These are phyloP conservation scores for Eristalinus aeneus DNA, from an alignment of 2,888 invertebrate genomes.

Conservation along the genomic window DNA sequence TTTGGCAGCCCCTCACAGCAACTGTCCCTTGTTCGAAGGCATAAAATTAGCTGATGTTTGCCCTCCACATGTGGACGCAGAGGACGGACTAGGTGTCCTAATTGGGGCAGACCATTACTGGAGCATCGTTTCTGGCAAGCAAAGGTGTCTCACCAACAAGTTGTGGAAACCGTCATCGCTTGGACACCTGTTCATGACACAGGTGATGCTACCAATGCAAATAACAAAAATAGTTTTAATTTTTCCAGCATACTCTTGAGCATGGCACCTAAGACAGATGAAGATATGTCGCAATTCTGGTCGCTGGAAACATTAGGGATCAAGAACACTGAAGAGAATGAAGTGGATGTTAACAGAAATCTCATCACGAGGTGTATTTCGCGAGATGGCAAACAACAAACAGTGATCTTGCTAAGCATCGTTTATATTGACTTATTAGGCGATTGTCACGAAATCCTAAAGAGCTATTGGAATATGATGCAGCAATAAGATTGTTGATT, in stretches of 20 bases:
- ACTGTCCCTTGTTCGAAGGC: conserved; percentile 4
- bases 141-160: not conserved
- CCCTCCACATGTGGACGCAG: not conserved
- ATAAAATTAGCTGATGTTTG: conserved; percentile 13
- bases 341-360: not conserved
- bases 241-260: too few species aligned
- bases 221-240: too few species aligned
- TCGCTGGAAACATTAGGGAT: conserved; percentile 22
- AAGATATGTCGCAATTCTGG: too few species aligned
- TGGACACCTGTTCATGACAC: too few species aligned
- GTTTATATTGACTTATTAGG: not conserved
- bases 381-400: not conserved
- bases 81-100: conserved; percentile 13
- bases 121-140: conserved; percentile 21
- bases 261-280: too few species aligned
- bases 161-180: conserved; percentile 25
- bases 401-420: not conserved
- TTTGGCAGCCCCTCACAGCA: not conserved
- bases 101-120: conserved; percentile 18
- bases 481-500: not conserved
- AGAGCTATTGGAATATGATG: conserved; percentile 7
- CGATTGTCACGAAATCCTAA: conserved; percentile 5
- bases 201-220: too few species aligned
- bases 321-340: conserved; percentile 1
- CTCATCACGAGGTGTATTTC: not conserved